Conservation (phyloP, 2,797 vertebrate genomes). For the Schizothorax lantsangensis region DNA sequence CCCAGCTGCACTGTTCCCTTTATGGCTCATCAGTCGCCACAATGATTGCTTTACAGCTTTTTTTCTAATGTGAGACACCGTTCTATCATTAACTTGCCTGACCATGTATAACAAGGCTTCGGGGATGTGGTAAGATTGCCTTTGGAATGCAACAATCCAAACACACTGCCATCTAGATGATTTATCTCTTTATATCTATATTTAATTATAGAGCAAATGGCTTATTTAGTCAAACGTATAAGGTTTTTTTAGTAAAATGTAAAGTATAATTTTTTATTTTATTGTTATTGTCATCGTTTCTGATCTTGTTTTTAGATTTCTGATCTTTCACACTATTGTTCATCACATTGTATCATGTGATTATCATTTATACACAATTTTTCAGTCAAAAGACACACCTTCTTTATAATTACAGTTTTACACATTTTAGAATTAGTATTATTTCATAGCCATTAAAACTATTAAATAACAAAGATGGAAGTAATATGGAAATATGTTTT, state of each 20-base stretch:
- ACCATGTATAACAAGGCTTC: conserved; percentile 8
- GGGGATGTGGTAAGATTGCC: neutral
- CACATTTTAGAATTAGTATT: neutral
- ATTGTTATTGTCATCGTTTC: neutral
- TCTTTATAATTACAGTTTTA: neutral
- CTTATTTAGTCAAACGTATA: neutral
- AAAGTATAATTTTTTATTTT: neutral
- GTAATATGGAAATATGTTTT: neutral
- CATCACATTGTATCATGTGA: neutral
- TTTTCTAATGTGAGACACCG: conserved; percentile 19
- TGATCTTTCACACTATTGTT: neutral
- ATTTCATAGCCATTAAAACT: no score
- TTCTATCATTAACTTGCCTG: conserved; percentile 28
- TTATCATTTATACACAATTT: neutral
- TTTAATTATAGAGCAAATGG: neutral
- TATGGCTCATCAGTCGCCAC: conserved; percentile 42
- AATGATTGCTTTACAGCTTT: conserved; percentile 33
- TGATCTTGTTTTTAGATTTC: neutral
- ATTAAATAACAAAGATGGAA: neutral
- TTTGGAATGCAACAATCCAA: conserved; percentile 1
- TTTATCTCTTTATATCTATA: neutral
- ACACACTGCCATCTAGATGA: neutral
- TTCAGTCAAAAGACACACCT: neutral
- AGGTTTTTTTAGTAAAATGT: neutral
- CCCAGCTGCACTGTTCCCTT: conserved; percentile 29